These are phyloP conservation scores for Chloroceryle aenea DNA, from an alignment of 2,113 vertebrate species.

Conservation along the genomic window DNA sequence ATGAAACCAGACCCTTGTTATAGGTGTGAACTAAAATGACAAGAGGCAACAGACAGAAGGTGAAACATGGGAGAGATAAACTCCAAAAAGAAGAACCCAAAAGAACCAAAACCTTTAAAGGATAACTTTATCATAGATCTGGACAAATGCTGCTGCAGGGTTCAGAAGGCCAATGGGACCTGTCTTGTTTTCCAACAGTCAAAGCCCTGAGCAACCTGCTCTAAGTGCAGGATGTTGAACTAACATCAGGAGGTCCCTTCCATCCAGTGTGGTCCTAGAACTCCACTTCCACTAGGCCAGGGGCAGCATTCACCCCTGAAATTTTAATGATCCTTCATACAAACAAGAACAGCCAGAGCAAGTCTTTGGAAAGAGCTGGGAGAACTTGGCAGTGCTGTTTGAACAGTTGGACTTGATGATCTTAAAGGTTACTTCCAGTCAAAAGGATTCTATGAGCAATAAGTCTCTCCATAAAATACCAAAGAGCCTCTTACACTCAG, in stretches of 20 bases:
- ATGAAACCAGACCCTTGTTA: not conserved
- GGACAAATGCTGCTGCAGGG: not conserved
- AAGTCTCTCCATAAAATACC: not conserved
- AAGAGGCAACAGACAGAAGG: not conserved
- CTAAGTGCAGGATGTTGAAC: not conserved
- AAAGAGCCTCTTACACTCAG: not conserved
- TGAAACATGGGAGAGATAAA: not conserved
- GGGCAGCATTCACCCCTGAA: not conserved
- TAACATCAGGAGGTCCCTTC: fast-evolving
- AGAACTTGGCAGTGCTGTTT: not conserved
- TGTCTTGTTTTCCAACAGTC: not conserved
- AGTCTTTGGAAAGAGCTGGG: not conserved
- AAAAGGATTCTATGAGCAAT: not conserved
- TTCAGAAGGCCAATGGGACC: not conserved
- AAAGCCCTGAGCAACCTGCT: not conserved
- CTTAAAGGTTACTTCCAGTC: not conserved
- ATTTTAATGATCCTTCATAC: not conserved
- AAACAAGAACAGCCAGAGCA: not conserved
- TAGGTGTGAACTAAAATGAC: not conserved
- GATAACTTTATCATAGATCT: not conserved
- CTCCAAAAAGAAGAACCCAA: not conserved
- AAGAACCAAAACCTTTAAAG: not conserved
- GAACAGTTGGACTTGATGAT: too few species aligned
- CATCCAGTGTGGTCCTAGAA: not conserved
- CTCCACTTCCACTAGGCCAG: not conserved